Percentiles rank a stretch among this genome's conserved stretches.
Conservation (phyloP, 2,888 invertebrate genomes). For the Linyphia triangularis region DNA sequence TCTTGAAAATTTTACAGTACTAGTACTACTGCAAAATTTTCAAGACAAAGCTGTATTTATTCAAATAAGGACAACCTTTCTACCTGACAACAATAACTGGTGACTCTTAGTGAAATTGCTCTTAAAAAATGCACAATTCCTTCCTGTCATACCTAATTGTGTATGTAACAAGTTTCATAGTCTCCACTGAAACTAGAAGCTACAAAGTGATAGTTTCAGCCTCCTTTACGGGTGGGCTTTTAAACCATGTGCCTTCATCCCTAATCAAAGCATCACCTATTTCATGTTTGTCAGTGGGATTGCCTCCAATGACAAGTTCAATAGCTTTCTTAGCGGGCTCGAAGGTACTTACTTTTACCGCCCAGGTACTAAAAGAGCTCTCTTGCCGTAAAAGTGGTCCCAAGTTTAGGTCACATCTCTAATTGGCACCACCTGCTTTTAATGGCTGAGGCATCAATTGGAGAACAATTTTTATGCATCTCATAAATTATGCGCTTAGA, state of each 20-base stretch:
- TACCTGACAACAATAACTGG: neutral
- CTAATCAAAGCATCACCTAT: conserved; percentile 53
- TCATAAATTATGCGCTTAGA: conserved; percentile 71
- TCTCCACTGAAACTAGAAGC: too few species aligned
- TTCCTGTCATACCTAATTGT: too few species aligned
- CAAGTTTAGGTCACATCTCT: conserved; percentile 17
- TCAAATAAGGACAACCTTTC: neutral
- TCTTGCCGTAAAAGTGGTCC: conserved; percentile 2
- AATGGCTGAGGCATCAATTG: conserved; percentile 60
- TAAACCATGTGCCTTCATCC: conserved; percentile 13
- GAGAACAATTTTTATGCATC: conserved; percentile 68
- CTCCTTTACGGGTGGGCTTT: conserved; percentile 54
- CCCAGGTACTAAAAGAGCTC: conserved; percentile 38
- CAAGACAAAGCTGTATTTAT: neutral
- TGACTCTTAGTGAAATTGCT: neutral
- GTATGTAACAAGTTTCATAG: too few species aligned
- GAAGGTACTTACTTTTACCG: conserved; percentile 14
- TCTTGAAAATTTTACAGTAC: neutral
- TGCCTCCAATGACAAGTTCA: conserved; percentile 56
- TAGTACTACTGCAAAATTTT: too few species aligned
- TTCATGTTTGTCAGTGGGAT: conserved; percentile 60
- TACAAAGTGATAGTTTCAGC: neutral
- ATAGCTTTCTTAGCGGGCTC: conserved; percentile 42
- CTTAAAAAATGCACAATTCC: neutral
- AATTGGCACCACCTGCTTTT: conserved; percentile 73